Conservation (phyloP, 2,888 invertebrate genomes). For the Lymantria monacha region DNA sequence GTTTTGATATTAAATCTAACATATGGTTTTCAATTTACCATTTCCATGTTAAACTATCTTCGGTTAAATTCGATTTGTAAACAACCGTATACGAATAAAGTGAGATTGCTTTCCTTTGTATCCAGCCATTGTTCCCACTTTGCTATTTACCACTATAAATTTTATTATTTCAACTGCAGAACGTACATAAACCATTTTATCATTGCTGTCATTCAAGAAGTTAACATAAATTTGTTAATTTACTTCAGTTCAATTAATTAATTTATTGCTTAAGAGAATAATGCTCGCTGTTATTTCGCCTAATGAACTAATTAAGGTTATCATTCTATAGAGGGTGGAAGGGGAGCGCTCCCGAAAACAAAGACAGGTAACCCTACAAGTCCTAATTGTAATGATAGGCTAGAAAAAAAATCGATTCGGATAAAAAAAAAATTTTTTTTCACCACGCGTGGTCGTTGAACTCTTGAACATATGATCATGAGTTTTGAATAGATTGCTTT, state of each 20-base stretch:
- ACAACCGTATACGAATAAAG: slow-evolving; percentile 62
- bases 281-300: not conserved
- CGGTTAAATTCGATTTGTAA: slow-evolving; percentile 66
- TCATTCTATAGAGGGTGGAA: too few relatives aligned
- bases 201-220: slow-evolving; percentile 2
- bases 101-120: slow-evolving; percentile 61
- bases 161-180: slow-evolving; percentile 45
- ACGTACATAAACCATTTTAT: slow-evolving; percentile 26
- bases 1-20: slow-evolving; percentile 60
- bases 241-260: not conserved
- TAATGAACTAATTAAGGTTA: not conserved
- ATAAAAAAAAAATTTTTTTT: too few relatives aligned
- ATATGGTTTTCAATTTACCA: slow-evolving; percentile 62
- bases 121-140: slow-evolving; percentile 61
- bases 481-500: too few relatives aligned
- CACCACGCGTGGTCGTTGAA: too few relatives aligned
- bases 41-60: slow-evolving; percentile 65
- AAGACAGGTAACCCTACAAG: too few relatives aligned
- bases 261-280: not conserved
- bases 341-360: too few relatives aligned
- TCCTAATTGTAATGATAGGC: too few relatives aligned
- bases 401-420: too few relatives aligned
- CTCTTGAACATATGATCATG: too few relatives aligned
- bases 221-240: slow-evolving; percentile 1
- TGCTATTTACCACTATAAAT: slow-evolving; percentile 30